Evolutionary conservation across 2,888 invertebrate species (phyloP), one percentile per base, ranked within the genome.

Genomic region (Hermodice carunculata): DNA sequence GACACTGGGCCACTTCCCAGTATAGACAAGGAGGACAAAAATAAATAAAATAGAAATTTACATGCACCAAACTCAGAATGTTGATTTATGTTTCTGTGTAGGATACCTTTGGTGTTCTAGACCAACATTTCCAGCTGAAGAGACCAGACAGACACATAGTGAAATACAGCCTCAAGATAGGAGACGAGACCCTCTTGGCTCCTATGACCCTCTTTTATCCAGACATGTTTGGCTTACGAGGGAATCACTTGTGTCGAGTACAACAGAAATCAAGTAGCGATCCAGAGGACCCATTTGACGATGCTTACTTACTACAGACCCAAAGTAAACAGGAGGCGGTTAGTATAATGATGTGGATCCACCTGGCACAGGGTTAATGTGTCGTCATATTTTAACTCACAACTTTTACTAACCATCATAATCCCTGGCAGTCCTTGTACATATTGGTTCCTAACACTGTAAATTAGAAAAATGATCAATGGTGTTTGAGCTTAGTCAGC

Each of bases 221-320:
- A 0, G 96, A 96, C 84, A 87, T 96, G 62, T 90, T 96, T 26
- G 93, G 92, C 78, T 71, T 84, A 31, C 77, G 77, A 53, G 83
- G 81, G 0, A 64, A 80, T 2, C 93, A 94, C 83, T 73, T 82
- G 24, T 79, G 81, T 34, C 87, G 88, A 31, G 91, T 92, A 1
- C 91, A 92, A 62, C 70, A 71, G 53, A 73, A 82, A n/a, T 89
- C 89, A 42, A 87, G 89, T 53, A 92, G 94, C 2, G 95, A 96
- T 81, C 92, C 95, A 0, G 95, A 95, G 85, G 97, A 97, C 87
- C 95, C 95, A 2, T 94, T 95, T 82, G 96, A 97, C 88, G 94
- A 94, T 17, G 93, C 94, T 81, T 97, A 95, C 82, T 87, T 97
- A 14, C 89, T 94, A 69, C 96, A 96, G 88, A 96, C 94, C 5